Conservation (phyloP, 2,888 invertebrate genomes). For the Tetranychus piercei region DNA sequence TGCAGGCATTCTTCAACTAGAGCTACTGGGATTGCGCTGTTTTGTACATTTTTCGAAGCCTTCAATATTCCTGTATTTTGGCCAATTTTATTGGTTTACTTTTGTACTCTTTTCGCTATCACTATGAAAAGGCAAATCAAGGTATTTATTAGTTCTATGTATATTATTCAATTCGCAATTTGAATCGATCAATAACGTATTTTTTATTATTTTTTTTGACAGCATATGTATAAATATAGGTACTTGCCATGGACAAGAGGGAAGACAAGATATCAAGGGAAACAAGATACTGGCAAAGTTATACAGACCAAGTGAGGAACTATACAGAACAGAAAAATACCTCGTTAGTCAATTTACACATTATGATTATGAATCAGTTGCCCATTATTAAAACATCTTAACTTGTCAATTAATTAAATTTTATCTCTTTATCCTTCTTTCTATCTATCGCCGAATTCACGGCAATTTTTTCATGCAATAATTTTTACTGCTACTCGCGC, state of each 20-base stretch:
- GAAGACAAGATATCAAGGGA: slow-evolving; percentile 40
- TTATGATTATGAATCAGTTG: neutral
- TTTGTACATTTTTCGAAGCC: slow-evolving; percentile 88
- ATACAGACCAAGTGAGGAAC: slow-evolving; percentile 22
- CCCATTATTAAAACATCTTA: neutral
- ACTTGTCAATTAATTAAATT: neutral
- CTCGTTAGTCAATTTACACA: slow-evolving; percentile 1
- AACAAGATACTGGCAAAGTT: slow-evolving; percentile 27
- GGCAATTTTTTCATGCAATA: neutral
- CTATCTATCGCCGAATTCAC: neutral
- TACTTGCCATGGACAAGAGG: slow-evolving; percentile 97
- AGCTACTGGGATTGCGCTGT: slow-evolving; percentile 68
- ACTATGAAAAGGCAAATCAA: slow-evolving; percentile 99
- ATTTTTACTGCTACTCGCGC: neutral
- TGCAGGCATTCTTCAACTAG: slow-evolving; percentile 68
- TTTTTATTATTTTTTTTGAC: slow-evolving; percentile 32
- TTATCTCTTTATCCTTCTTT: neutral
- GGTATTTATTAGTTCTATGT: slow-evolving; percentile 41
- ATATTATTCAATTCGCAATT: neutral
- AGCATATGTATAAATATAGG: slow-evolving; percentile 99
- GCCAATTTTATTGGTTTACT: slow-evolving; percentile 99
- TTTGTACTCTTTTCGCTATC: slow-evolving; percentile 89
- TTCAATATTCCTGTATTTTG: slow-evolving; percentile 99
- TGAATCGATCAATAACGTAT: neutral
- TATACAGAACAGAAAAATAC: slow-evolving; percentile 2